Base-by-base conservation (phyloP, 2,797 vertebrate genomes). In the Malurus leucopterus region DNA sequence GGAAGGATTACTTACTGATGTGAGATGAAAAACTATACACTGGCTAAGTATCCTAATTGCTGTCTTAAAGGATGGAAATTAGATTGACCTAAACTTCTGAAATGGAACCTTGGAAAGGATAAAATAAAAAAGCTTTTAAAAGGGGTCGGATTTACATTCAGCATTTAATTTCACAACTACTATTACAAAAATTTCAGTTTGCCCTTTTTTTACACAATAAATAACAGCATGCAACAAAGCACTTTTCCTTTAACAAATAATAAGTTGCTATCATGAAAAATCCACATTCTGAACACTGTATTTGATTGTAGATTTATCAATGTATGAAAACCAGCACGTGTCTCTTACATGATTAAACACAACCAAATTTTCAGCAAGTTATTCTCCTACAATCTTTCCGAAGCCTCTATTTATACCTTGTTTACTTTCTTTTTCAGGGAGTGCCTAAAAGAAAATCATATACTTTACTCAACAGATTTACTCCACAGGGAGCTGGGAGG, bases 401-500 rank as follows among this genome's bases (percentile, higher is more conserved):
- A 63, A 67, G 8, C 38, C 4, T 89, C 34, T 80, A 65, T 44
- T 20, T 62, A 32, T 64, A 47, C 22, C 8, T 41, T 54, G 41
- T 71, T 71, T 55, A 43, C 41, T 85, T 78, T 75, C 10, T 49
- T 86, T 44, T 77, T 73, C 54, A 32, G 11, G 21, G n/a, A 74
- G 19, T 57, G 6, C 43, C 23, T 72, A 47, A 75, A 74, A 63
- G 34, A 87, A 75, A 49, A 57, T 49, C 1, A 36, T 49, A 3
- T 55, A 22, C 30, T 46, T 21, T 44, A 50, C 30, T 62, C 36
- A 63, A 54, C 18, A n/a, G 32, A 63, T 71, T 70, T 79, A 9
- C 15, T 84, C n/a, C 36, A 51, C 17, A 30, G 68, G n/a, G 4
- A 15, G 3, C 1, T 1, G 2, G 16, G 12, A 8, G 2, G 17